A percentile compares a stretch with the other conserved stretches of the same genome.
Conservation (phyloP, 1,140 invertebrate genomes). For the Triops longicaudatus region DNA sequence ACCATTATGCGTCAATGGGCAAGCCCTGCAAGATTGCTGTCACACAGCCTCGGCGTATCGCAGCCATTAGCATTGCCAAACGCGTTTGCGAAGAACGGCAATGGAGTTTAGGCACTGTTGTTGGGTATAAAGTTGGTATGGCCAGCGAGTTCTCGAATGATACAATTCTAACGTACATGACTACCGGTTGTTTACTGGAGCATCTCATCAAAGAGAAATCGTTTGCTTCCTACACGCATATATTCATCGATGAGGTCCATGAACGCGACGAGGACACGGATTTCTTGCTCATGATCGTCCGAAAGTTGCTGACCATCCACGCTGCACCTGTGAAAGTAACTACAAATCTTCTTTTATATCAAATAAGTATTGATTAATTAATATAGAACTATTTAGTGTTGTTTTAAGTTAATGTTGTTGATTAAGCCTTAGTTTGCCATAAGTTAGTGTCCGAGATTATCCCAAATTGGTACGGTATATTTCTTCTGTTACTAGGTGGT, state of each 20-base stretch:
- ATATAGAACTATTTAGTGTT: not conserved
- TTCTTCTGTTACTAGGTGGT: slow-evolving; percentile 40
- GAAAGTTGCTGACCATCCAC: slow-evolving; percentile 61
- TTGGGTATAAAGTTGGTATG: slow-evolving; percentile 74
- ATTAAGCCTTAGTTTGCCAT: no score
- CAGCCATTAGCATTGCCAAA: slow-evolving; percentile 70
- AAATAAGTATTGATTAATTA: no score
- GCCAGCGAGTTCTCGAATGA: slow-evolving; percentile 50
- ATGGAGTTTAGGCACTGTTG: slow-evolving; percentile 63
- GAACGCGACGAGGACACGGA: slow-evolving; percentile 90
- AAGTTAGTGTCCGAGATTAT: no score
- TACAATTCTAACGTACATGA: slow-evolving; percentile 77
- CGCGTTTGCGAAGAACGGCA: slow-evolving; percentile 66
- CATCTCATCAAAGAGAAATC: slow-evolving; percentile 47
- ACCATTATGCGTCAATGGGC: slow-evolving; percentile 51
- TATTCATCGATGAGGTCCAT: slow-evolving; percentile 92
- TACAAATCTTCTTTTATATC: not conserved
- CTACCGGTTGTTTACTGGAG: slow-evolving; percentile 60
- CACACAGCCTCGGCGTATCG: slow-evolving; percentile 77
- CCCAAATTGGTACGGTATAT: no score
- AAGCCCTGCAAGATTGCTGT: slow-evolving; percentile 71
- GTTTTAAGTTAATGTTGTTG: slow-evolving; percentile 15
- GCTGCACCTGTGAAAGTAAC: slow-evolving; percentile 59
- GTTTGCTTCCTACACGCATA: slow-evolving; percentile 58
- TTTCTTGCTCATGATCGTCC: slow-evolving; percentile 79